phyloP scores from a whole-genome alignment of 2,888 invertebrate genomes.

The Amphipyra tragopoginis region DNA sequence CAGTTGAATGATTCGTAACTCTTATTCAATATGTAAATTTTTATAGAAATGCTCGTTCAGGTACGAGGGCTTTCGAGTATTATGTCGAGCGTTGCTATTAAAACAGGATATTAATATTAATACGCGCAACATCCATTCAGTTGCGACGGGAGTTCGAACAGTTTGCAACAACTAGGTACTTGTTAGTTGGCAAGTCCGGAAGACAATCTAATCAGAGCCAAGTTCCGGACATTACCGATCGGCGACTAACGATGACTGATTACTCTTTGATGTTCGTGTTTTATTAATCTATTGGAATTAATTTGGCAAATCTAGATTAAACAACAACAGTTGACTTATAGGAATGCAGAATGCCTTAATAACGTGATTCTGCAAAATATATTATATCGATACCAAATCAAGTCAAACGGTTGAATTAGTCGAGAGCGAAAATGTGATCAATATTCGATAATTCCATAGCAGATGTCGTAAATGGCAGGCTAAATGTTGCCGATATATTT shows the following conservation, averaged over 20 bases:
- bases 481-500: conserved; percentile 62
- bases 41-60: conserved; percentile 22
- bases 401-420: conserved; percentile 41
- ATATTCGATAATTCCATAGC: conserved; percentile 60
- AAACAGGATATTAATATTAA: conserved; percentile 44
- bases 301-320: conserved; percentile 30
- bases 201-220: conserved; percentile 62
- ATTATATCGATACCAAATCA: conserved; percentile 6
- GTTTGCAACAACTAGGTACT: conserved; percentile 49
- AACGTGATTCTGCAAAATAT: not conserved
- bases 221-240: conserved; percentile 63
- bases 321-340: not conserved
- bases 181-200: conserved; percentile 61
- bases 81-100: conserved; percentile 31
- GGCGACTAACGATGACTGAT: conserved; percentile 67
- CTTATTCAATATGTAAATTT: conserved; percentile 28
- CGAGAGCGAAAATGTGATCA: conserved; percentile 49
- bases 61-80: conserved; percentile 15
- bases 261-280: conserved; percentile 55
- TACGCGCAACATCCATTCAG: conserved; percentile 46
- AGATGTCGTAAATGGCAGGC: conserved; percentile 59
- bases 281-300: conserved; percentile 41
- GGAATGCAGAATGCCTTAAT: no score
- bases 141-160: conserved; percentile 56
- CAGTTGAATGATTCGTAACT: conserved; percentile 16